Evolutionary conservation across 2,797 vertebrate genomes (phyloP), one percentile per base, ranked within the genome.

Genomic region (Tapera naevia): DNA sequence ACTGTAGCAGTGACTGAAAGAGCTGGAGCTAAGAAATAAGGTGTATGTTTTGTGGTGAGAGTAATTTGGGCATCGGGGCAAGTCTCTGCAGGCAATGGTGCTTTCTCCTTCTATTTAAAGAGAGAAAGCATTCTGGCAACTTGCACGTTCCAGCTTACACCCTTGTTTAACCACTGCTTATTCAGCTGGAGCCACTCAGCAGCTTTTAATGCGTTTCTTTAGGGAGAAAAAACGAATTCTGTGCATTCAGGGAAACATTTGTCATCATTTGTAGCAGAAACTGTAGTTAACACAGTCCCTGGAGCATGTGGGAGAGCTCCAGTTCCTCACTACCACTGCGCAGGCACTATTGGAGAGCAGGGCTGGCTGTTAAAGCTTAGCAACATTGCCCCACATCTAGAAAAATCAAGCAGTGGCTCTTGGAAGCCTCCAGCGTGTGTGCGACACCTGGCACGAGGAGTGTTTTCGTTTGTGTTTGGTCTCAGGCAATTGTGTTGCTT

Each of bases 221-320:
- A 60, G 58, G 62, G 60, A n/a, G 5, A 18, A 7, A 43, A 60
- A 64, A 35, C 39, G 70, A 92, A 70, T 88, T 93, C 70, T 84
- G 2, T 5, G 4, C 46, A 28, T 91, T 90, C 86, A 90, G 86
- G 94, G 85, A 91, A 96, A 91, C 61, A 78, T 90, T 95, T 97
- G 89, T 91, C 86, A 90, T 94, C 10, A 2, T 89, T 85, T 4
- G 5, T 78, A 86, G 82, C 76, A 90, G 83, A 82, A 94, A 61
- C 53, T 71, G 39, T 62, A 86, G 83, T 66, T 81, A 88, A n/a
- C 1, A 0, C 5, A 1, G 57, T 88, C 71, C 67, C 56, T 80
- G 76, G 91, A 61, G 85, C 5, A 1, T 51, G 39, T 35, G 60
- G 67, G 67, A 86, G 62, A 91, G 64, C 71, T 90, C 56, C 41